These are phyloP conservation scores for Heliothis peltigera DNA, from an alignment of 2,888 invertebrate species.

Conservation along the genomic window DNA sequence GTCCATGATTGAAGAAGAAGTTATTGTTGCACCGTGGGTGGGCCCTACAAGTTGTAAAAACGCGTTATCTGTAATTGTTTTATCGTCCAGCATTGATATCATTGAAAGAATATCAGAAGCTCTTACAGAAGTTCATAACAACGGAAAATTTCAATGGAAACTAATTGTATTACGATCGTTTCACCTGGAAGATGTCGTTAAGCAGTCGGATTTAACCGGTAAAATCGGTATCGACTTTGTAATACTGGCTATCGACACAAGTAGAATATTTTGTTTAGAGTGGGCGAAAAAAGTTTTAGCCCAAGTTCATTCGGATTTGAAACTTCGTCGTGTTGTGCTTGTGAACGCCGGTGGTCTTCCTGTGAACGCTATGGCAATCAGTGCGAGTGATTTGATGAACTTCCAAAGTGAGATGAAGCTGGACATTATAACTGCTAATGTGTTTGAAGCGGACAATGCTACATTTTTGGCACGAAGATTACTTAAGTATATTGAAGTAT, in stretches of 20 bases:
- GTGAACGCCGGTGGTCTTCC: constrained; percentile 83
- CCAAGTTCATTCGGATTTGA: constrained; percentile 83
- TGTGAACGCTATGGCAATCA: constrained; percentile 80
- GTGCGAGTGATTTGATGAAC: constrained; percentile 76
- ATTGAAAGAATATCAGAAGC: constrained; percentile 80
- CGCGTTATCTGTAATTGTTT: constrained; percentile 76
- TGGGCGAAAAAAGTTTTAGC: constrained; percentile 79
- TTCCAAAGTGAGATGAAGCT: constrained; percentile 78
- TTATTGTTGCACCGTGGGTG: constrained; percentile 80
- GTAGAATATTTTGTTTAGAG: constrained; percentile 80
- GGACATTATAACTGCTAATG: constrained; percentile 81
- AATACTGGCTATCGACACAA: constrained; percentile 81
- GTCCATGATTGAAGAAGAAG: constrained; percentile 75
- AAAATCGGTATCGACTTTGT: constrained; percentile 83
- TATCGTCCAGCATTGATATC: constrained; percentile 80
- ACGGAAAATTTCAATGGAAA: constrained; percentile 80
- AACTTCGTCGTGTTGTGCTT: constrained; percentile 79
- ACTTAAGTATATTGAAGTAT: constrained; percentile 81
- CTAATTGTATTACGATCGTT: constrained; percentile 77
- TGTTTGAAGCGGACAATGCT: constrained; percentile 73
- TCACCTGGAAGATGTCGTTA: constrained; percentile 76
- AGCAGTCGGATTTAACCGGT: constrained; percentile 76
- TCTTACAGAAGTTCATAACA: constrained; percentile 76
- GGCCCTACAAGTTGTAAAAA: constrained; percentile 80
- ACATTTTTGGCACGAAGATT: constrained; percentile 77